phyloP scores from a whole-genome alignment of 2,797 vertebrate species.

The Pipistrellus kuhlii region DNA sequence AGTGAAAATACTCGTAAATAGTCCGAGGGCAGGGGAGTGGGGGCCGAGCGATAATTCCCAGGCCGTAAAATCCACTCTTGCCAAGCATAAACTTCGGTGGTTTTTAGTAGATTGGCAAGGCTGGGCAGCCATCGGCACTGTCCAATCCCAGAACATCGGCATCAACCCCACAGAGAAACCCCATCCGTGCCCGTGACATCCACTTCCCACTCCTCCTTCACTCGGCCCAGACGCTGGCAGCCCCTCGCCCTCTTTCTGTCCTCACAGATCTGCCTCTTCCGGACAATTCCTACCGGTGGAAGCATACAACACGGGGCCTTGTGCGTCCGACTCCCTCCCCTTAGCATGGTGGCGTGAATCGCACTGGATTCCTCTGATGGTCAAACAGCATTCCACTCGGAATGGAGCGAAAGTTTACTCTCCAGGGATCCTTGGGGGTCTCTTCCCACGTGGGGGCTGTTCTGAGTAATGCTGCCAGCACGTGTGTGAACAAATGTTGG shows the following conservation, averaged over 20 bases:
- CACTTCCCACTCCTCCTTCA: background rate
- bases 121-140: background rate
- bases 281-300: background rate
- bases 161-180: background rate
- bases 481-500: background rate
- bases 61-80: background rate
- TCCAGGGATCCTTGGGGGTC: background rate
- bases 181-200: background rate
- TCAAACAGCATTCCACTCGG: background rate
- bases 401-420: background rate
- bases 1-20: background rate
- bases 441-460: background rate
- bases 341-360: background rate
- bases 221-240: background rate
- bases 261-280: background rate
- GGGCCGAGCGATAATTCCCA: background rate
- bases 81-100: background rate
- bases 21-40: background rate
- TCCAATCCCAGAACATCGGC: background rate
- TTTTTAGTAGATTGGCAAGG: background rate
- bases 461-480: background rate
- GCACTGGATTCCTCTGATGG: background rate
- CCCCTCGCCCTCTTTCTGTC: background rate
- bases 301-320: background rate
- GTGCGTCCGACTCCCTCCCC: background rate